phyloP scores from a whole-genome alignment of 2,888 invertebrate genomes.

The Caenorhabditis drosophilae region DNA sequence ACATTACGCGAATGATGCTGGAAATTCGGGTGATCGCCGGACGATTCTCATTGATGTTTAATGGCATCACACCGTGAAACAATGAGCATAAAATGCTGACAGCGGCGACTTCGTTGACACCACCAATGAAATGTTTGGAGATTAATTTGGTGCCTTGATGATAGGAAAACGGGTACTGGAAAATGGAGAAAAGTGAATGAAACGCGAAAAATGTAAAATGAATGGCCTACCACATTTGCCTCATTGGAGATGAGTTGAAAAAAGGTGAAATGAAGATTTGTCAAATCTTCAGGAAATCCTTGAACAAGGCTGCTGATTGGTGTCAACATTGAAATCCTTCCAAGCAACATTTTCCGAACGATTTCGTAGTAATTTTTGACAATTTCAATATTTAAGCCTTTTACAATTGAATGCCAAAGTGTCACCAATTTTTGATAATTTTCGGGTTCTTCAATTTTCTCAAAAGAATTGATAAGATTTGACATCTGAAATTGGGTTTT shows the following conservation, averaged over 20 bases:
- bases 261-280: constrained; percentile 7
- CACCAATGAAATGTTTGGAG: constrained; percentile 14
- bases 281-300: constrained; percentile 2
- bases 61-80: constrained; percentile 1
- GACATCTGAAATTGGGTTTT: constrained; percentile 1
- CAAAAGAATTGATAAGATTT: background rate
- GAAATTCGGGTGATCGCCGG: constrained; percentile 1
- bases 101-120: constrained; percentile 15
- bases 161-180: constrained; percentile 18
- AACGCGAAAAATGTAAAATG: background rate
- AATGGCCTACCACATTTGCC: constrained; percentile 19
- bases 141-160: constrained; percentile 13
- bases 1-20: background rate
- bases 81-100: constrained; percentile 13
- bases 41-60: constrained; percentile 4
- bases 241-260: constrained; percentile 9
- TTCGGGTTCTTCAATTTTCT: background rate
- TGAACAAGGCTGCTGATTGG: constrained; percentile 2
- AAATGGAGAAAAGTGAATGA: background rate
- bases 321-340: constrained; percentile 9
- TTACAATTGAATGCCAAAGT: constrained; percentile 7
- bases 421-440: constrained; percentile 6
- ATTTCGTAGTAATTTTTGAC: constrained; percentile 9
- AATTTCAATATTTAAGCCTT: background rate
- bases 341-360: constrained; percentile 10